Evolutionary conservation across 2,113 vertebrate genomes (phyloP).

Genomic region (Caracal caracal): DNA sequence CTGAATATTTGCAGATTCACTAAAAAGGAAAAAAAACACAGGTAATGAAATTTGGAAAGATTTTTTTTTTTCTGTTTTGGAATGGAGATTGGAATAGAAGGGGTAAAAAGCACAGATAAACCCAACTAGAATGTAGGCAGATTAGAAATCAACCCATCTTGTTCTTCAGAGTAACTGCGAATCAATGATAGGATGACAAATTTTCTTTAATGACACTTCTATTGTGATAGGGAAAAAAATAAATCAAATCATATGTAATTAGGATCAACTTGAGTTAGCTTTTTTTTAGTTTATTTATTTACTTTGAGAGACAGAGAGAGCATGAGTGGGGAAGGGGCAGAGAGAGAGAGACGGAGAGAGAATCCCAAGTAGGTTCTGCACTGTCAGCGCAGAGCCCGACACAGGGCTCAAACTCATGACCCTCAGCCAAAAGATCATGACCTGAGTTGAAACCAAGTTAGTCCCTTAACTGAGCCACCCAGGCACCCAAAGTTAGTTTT

Average conservation of each 20-base stretch:
- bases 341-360: no score
- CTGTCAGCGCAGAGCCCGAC: no score
- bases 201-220: neutral
- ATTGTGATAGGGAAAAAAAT: neutral
- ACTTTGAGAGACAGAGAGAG: no score
- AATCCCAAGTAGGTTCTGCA: no score
- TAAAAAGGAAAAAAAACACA: neutral
- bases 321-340: no score
- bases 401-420: no score
- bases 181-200: neutral
- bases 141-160: constrained; percentile 19
- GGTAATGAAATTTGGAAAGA: neutral
- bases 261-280: neutral
- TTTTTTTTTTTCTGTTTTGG: neutral
- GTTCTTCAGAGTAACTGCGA: neutral
- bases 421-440: no score
- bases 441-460: no score
- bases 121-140: neutral
- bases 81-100: neutral
- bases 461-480: no score
- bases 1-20: neutral
- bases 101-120: constrained; percentile 2
- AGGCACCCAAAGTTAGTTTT: neutral
- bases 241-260: neutral
- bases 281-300: neutral